Percentiles rank a stretch among this genome's conserved stretches.
These are phyloP conservation scores for Drosophila nebulosa DNA, from an alignment of 1,140 invertebrate species.

Conservation along the genomic window DNA sequence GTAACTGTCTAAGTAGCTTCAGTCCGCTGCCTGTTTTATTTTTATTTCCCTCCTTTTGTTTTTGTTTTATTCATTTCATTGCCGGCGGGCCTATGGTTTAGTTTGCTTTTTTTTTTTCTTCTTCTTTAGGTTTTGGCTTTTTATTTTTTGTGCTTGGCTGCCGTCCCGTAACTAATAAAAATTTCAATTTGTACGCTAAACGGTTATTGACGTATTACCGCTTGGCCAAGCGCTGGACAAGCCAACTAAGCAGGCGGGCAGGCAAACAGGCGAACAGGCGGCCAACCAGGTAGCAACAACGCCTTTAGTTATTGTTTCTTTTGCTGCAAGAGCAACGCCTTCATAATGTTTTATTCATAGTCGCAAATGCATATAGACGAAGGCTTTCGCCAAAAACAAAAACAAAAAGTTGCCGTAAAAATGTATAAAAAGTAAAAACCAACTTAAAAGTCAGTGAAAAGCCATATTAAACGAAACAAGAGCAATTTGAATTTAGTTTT, in stretches of 20 bases:
- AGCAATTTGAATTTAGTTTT: slow-evolving; percentile 7
- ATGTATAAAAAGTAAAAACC: neutral
- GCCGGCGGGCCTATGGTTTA: slow-evolving; percentile 66
- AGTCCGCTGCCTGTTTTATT: slow-evolving; percentile 21
- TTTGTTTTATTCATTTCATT: slow-evolving; percentile 41
- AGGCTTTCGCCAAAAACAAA: slow-evolving; percentile 44
- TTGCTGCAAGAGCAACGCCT: slow-evolving; percentile 69
- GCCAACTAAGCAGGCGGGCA: slow-evolving; percentile 12
- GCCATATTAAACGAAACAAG: neutral
- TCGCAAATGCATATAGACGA: slow-evolving; percentile 7
- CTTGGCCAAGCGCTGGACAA: slow-evolving; percentile 35
- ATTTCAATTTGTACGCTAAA: slow-evolving; percentile 79
- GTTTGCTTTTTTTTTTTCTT: slow-evolving; percentile 60
- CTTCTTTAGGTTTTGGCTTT: slow-evolving; percentile 2
- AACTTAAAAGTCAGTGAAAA: neutral
- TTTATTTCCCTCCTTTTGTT: slow-evolving; percentile 34
- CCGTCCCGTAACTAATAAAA: slow-evolving; percentile 74
- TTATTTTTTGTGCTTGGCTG: slow-evolving; percentile 7
- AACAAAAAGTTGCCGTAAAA: neutral
- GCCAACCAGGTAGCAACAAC: slow-evolving; percentile 64
- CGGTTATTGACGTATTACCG: slow-evolving; percentile 78
- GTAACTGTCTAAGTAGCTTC: slow-evolving; percentile 65
- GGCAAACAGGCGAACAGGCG: no score
- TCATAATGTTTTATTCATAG: slow-evolving; percentile 76
- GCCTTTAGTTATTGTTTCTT: slow-evolving; percentile 77